phyloP scores from a whole-genome alignment of 2,113 vertebrate genomes.

The Podilymbus podiceps region DNA sequence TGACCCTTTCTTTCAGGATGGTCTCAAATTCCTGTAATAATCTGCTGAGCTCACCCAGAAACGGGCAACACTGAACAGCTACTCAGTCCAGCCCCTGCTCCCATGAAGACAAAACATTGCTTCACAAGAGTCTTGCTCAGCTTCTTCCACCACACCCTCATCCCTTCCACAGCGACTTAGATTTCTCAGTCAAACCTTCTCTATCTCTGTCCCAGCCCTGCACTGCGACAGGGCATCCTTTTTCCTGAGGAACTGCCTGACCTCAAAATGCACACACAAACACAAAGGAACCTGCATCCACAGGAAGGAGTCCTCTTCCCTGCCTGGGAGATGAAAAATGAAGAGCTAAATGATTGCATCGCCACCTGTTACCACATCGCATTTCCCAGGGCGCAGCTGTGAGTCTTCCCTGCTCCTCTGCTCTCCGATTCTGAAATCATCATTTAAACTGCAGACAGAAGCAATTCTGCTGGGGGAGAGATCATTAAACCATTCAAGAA shows the following conservation, averaged over 20 bases:
- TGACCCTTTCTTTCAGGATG: neutral
- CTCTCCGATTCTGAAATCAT: neutral
- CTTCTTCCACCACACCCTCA: neutral
- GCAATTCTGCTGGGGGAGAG: neutral
- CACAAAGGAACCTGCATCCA: neutral
- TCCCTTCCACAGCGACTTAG: neutral
- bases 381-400: neutral
- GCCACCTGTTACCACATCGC: neutral
- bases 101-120: neutral
- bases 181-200: neutral
- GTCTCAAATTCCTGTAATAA: neutral
- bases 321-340: neutral
- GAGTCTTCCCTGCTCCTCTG: neutral
- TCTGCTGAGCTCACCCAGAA: neutral
- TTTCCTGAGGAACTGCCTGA: neutral
- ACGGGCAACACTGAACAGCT: rapidly evolving
- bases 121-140: neutral
- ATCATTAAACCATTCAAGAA: neutral
- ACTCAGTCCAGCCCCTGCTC: neutral
- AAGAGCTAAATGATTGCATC: neutral
- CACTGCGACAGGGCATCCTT: neutral
- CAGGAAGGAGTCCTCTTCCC: neutral
- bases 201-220: neutral
- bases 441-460: neutral
- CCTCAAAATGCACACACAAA: neutral